These are phyloP conservation scores for Rhagonycha fulva DNA, from an alignment of 2,888 invertebrate genomes.

Conservation along the genomic window DNA sequence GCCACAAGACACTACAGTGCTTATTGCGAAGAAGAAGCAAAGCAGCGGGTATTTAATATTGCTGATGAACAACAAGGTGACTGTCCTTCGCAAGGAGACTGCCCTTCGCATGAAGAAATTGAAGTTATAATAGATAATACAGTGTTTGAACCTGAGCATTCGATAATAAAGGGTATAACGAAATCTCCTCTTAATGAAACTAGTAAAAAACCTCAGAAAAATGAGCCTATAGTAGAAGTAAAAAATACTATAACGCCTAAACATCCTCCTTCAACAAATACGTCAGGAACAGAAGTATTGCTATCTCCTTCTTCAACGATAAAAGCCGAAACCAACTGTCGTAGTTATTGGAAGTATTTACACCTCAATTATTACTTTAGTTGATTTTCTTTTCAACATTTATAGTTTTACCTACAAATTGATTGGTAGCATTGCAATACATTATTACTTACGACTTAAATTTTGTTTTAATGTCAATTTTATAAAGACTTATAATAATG, in stretches of 20 bases:
- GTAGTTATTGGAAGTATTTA: constrained; percentile 62
- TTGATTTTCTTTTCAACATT: constrained; percentile 35
- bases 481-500: neutral
- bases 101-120: neutral
- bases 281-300: constrained; percentile 33
- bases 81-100: neutral
- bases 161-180: neutral
- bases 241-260: neutral
- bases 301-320: constrained; percentile 40
- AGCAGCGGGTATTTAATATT: constrained; percentile 19
- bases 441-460: neutral
- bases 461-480: neutral
- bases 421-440: constrained; percentile 9
- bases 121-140: constrained; percentile 13
- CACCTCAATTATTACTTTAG: constrained; percentile 63
- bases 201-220: constrained; percentile 2
- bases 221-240: constrained; percentile 18
- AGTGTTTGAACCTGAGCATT: constrained; percentile 9
- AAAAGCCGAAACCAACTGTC: constrained; percentile 40
- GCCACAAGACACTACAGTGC: constrained; percentile 69
- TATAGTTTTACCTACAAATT: constrained; percentile 9
- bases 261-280: constrained; percentile 14
- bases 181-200: neutral
- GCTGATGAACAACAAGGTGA: neutral
- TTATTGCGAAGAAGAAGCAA: constrained; percentile 51